Evolutionary conservation across 2,888 invertebrate genomes (phyloP).

Genomic region (Syritta pipiens): DNA sequence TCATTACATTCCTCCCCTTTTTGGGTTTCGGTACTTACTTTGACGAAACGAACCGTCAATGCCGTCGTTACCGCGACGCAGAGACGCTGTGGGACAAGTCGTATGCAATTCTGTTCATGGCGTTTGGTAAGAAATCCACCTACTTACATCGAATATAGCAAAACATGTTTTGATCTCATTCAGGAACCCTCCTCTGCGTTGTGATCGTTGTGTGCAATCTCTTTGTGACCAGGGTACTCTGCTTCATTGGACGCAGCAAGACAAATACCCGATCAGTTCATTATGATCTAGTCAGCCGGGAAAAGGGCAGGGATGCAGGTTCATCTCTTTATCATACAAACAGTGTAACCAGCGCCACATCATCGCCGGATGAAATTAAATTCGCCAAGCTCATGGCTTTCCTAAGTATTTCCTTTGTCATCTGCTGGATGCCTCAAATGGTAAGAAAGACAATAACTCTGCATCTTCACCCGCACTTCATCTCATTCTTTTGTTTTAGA

Average conservation of each 20-base stretch:
- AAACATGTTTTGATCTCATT: constrained; percentile 46
- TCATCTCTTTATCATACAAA: constrained; percentile 76
- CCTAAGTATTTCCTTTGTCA: constrained; percentile 89
- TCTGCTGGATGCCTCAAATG: constrained; percentile 94
- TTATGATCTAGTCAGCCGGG: constrained; percentile 76
- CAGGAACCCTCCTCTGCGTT: constrained; percentile 86
- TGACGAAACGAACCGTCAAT: constrained; percentile 80
- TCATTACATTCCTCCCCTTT: constrained; percentile 88
- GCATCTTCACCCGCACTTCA: no score
- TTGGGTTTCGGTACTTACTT: constrained; percentile 87
- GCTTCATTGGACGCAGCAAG: constrained; percentile 78
- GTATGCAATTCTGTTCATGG: constrained; percentile 88
- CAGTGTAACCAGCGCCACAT: constrained; percentile 75
- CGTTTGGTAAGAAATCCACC: constrained; percentile 82
- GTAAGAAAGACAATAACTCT: no score
- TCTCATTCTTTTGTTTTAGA: constrained; percentile 78
- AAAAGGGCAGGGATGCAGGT: constrained; percentile 71
- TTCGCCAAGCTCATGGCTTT: constrained; percentile 92
- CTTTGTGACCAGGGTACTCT: constrained; percentile 88
- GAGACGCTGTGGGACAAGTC: constrained; percentile 83
- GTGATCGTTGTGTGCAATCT: constrained; percentile 91
- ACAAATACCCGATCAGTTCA: constrained; percentile 75
- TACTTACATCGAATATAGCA: background rate
- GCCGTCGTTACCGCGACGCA: constrained; percentile 87
- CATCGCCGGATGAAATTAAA: constrained; percentile 88